Conservation (phyloP, 2,113 vertebrate genomes). For the Promerops cafer region DNA sequence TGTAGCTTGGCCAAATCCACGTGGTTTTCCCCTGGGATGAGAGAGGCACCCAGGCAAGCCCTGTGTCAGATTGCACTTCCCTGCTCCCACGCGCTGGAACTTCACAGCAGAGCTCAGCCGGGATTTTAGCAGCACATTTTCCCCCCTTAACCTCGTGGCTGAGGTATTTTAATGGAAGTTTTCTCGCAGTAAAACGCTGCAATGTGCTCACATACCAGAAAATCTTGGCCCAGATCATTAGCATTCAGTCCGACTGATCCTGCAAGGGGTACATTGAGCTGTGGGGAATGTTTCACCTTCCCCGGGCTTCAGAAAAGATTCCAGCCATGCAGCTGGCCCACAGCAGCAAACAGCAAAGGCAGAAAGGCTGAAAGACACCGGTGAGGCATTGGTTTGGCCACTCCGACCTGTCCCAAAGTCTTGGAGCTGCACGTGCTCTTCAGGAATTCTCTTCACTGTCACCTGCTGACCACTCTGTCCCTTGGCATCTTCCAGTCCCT, state of each 20-base stretch:
- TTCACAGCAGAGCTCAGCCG: neutral
- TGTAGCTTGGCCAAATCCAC: neutral
- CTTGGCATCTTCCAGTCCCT: neutral
- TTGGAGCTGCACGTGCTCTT: neutral
- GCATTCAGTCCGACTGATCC: neutral
- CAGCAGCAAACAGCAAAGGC: neutral
- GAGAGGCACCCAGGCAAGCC: neutral
- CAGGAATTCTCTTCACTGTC: neutral
- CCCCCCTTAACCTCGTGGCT: neutral
- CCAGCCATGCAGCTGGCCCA: neutral
- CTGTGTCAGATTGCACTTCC: neutral
- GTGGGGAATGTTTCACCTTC: neutral
- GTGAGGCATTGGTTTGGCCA: neutral
- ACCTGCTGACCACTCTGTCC: neutral
- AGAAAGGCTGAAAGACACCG: neutral
- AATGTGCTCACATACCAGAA: neutral
- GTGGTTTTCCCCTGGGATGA: neutral
- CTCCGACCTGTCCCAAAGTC: neutral
- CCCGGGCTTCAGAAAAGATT: neutral
- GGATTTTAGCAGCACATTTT: neutral
- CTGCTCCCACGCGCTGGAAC: neutral
- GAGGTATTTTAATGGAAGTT: conserved; percentile 44
- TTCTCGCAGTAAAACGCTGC: neutral
- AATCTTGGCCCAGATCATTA: neutral
- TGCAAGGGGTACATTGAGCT: neutral